Evolutionary conservation across 1,140 invertebrate genomes (phyloP), one percentile per base, ranked within the genome.

Genomic region (Cepaea nemoralis): DNA sequence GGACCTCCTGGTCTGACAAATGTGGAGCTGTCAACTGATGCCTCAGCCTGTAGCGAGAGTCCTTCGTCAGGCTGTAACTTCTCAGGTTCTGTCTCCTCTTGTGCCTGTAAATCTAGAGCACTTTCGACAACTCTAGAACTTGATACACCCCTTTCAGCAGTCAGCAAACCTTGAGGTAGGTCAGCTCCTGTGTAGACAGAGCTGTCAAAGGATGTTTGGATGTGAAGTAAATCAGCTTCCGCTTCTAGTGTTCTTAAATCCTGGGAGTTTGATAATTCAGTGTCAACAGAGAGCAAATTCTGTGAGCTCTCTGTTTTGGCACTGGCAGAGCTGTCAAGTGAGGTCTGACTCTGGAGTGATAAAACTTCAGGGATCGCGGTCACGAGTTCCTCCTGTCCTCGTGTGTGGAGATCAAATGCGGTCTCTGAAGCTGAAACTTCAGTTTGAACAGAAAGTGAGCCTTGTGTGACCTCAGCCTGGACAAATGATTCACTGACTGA

Each of bases 1-100:
- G 59, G 12, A 19, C 27, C n/a, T 1, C 33, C n/a, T 63, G 8
- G 27, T 31, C 16, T 31, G 10, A 6, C 33, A 31, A 2, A 63
- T 14, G 59, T 63, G 16, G 59, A 63, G 59, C 59, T 63, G 27
- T 63, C 59, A 63, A 63, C 59, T 31, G 59, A 63, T 63, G 59
- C 27, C 27, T 63, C n/a, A 63, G n/a, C 33, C n/a, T 31, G 2
- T 6, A 31, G n/a, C 8, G 42, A 45, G 3, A 6, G 10, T 31
- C 27, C n/a, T 31, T 31, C 16, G 2, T 63, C 59, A 31, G 59
- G 33, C 2, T 6, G n/a, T 63, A 19, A 31, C 59, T 31, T 27
- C 27, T 27, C 27, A 5, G 8, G 27, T 63, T 63, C 59, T 2
- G 2, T 6, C 16, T 63, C 6, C 5, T 0, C 22, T 31, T 31